Evolutionary conservation across 2,113 vertebrate species (phyloP).

Genomic region (Burhinus bistriatus): DNA sequence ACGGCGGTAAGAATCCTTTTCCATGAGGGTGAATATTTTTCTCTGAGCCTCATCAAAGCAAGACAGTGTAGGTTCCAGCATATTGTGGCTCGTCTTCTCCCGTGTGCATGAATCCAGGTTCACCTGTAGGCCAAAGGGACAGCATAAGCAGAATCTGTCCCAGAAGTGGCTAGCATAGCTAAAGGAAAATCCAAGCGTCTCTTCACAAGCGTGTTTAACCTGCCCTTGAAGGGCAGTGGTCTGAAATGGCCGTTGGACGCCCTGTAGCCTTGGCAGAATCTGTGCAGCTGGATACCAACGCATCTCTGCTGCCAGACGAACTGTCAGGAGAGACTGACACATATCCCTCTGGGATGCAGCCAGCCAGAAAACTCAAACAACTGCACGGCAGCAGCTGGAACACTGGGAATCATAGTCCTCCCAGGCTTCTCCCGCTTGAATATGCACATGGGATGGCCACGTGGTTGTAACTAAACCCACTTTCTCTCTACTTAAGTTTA

Average conservation of each 20-base stretch:
- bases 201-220: not conserved
- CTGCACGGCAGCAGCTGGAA: not conserved
- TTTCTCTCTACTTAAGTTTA: not conserved
- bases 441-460: not conserved
- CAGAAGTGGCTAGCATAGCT: not conserved
- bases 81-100: constrained; percentile 78
- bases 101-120: constrained; percentile 91
- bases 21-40: constrained; percentile 91
- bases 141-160: not conserved
- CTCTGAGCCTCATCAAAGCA: constrained; percentile 89
- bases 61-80: constrained; percentile 78
- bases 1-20: constrained; percentile 93
- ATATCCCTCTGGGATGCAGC: not conserved
- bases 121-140: constrained; percentile 75
- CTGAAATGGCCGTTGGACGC: not conserved
- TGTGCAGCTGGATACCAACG: not conserved
- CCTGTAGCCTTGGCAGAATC: not conserved
- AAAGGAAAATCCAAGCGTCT: not conserved
- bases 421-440: not conserved
- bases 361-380: not conserved
- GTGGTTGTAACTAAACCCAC: not conserved
- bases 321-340: not conserved
- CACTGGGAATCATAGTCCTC: not conserved
- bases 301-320: not conserved
- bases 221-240: not conserved